Evolutionary conservation across 2,888 invertebrate species (phyloP), one percentile per base, ranked within the genome.

Genomic region (Diadegma fenestrale): DNA sequence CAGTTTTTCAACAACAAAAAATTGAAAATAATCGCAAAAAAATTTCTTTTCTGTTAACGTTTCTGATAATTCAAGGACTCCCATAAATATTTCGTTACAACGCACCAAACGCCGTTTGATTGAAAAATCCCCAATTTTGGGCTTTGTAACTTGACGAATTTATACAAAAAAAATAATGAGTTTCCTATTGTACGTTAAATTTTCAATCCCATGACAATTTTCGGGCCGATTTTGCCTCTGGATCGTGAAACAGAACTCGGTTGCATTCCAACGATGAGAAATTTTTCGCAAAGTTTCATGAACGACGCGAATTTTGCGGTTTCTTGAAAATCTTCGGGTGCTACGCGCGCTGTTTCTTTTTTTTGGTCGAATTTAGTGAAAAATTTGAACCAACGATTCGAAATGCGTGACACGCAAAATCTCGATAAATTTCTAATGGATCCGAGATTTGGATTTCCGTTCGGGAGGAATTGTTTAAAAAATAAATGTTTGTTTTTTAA

Each of bases 401-500:
- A 5, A 48, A 48, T 17, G 2, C 14, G 17, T 14, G n/a, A 48
- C 2, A n/a, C 8, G n/a, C 48, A 48, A 1, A 48, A 6, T 19
- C n/a, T n/a, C n/a, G n/a, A 48, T 48, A 5, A 14, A 48, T 48
- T 48, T 5, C n/a, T n/a, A n/a, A n/a, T 48, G 7, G 2, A 19
- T 48, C n/a, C 0, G n/a, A 48, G 4, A 48, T 48, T n/a, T 7
- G n/a, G n/a, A 3, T n/a, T 48, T 48, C 7, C 6, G 22, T 54
- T 26, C 12, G 14, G 5, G 58, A 26, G 5, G 0, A 1, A 5
- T 26, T 8, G 14, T 58, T 51, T 19, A n/a, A 6, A n/a, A 37
- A 30, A 63, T 41, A 8, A 37, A 58, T 33, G 26, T 37, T 61
- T 17, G 14, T 54, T 68, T 58, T 77, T n/a, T 63, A 76, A n/a